Base-by-base conservation (phyloP, 2,797 vertebrate genomes). In the Enteromius paludinosus region DNA sequence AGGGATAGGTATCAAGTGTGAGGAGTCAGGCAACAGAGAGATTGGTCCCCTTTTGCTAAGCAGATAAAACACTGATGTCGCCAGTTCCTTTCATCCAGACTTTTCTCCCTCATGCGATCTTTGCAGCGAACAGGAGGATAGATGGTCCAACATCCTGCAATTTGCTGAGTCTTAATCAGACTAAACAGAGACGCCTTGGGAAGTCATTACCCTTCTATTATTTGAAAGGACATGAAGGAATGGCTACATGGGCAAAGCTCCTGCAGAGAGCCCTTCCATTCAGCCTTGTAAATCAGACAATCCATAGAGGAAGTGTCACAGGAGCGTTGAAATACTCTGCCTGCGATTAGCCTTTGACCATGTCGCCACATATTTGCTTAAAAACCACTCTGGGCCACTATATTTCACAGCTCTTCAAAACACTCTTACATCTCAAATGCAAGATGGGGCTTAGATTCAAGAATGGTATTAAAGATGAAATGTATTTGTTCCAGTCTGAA, bases 191-290 rank as follows among this genome's bases (percentile, higher is more conserved):
- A 87, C 20, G 81, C 85, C 86, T 79, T 76, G 87, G 87, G 87
- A 89, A 81, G 87, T 80, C 88, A 89, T 89, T 89, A 89, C 86
- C 86, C 86, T 88, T 89, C 86, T 83, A 87, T 88, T 88, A 86
- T 89, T 88, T 85, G 83, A 88, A 87, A 89, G 84, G 87, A 86
- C 86, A 85, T 74, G 79, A 83, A 72, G 69, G 84, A 87, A 80
- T 82, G 84, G 76, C 82, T 84, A 78, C 83, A 87, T 86, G 84
- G 66, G 73, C 47, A 82, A 62, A 77, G 62, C 82, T 86, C 83
- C 87, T 88, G 73, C 82, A 80, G 87, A 83, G 82, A 82, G 66
- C 73, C 54, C 66, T 66, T 85, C 71, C 59, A 84, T 86, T 83
- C 84, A 77, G 66, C 82, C 84, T 86, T 82, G 82, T 87, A 87